Conservation (phyloP, 2,113 vertebrate species). For the Notiomystis cincta region DNA sequence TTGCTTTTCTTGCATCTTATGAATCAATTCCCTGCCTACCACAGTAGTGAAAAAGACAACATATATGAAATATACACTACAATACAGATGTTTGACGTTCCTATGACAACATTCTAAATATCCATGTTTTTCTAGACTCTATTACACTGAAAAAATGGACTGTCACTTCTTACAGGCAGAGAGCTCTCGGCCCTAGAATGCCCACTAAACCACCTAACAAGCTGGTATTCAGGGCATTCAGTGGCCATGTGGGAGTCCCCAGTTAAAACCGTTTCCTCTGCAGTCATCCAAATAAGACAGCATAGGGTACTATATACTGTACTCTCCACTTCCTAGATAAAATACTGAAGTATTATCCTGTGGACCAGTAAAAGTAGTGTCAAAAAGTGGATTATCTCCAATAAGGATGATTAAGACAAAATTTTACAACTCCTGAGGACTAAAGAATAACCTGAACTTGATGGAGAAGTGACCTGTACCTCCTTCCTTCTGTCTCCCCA, state of each 20-base stretch:
- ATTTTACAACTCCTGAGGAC: not conserved
- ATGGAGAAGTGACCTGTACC: not conserved
- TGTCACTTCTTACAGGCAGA: not conserved
- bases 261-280: not conserved
- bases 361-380: not conserved
- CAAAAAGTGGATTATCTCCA: not conserved
- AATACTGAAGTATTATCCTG: not conserved
- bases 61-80: not conserved
- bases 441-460: not conserved
- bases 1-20: not conserved
- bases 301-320: not conserved
- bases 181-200: not conserved
- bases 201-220: not conserved
- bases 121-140: not conserved
- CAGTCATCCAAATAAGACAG: not conserved
- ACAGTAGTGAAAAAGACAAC: not conserved
- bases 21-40: not conserved
- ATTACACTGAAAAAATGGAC: not conserved
- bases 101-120: not conserved
- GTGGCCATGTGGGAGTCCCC: fast-evolving
- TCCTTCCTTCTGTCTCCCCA: not conserved
- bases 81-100: not conserved
- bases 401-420: not conserved
- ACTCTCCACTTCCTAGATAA: not conserved
- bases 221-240: not conserved